Conservation (phyloP, 2,113 vertebrate species). For the Axis porcinus region DNA sequence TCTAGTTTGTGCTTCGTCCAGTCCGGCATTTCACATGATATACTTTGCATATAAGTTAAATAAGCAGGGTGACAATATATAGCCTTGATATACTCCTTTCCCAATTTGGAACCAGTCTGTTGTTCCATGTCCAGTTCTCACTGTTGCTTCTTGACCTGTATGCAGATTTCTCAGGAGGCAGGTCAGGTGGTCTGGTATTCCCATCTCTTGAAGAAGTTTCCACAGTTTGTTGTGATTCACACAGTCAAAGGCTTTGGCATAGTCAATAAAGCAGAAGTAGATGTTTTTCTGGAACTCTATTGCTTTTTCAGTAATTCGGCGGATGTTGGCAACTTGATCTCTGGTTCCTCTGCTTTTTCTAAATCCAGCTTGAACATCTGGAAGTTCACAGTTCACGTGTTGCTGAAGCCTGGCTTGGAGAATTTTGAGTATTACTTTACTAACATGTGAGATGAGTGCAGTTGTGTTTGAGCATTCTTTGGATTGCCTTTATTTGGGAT, state of each 20-base stretch:
- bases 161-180: not conserved
- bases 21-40: not conserved
- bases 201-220: too few species aligned
- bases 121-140: not conserved
- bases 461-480: too few species aligned
- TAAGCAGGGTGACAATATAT: not conserved
- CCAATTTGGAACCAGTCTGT: not conserved
- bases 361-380: not conserved
- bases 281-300: not conserved
- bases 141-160: not conserved
- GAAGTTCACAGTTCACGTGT: not conserved
- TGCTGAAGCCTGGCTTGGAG: not conserved
- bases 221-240: too few species aligned
- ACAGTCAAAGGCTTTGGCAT: not conserved
- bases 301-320: not conserved
- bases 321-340: not conserved
- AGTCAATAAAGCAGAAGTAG: not conserved
- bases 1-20: not conserved
- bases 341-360: not conserved
- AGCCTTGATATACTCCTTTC: not conserved
- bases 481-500: too few species aligned
- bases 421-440: not conserved
- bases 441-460: too few species aligned
- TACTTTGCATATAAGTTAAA: not conserved
- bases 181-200: too few species aligned